Evolutionary conservation across 2,888 invertebrate species (phyloP).

Genomic region (Atethmia centrago): DNA sequence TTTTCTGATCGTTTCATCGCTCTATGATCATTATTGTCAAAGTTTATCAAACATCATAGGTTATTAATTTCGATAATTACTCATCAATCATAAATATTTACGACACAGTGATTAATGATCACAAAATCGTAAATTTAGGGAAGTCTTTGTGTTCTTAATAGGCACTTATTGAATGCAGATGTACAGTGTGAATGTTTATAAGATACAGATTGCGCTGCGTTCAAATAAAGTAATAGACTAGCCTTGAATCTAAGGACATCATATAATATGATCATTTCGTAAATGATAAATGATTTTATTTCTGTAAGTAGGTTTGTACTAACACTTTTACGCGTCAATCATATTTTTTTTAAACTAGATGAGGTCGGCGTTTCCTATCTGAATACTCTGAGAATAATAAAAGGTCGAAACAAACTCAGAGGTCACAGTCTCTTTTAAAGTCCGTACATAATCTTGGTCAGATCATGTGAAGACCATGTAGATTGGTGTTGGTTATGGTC

Average conservation of each 20-base stretch:
- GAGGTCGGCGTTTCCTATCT: too few relatives aligned
- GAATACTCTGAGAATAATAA: too few relatives aligned
- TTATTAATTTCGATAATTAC: conserved; percentile 4
- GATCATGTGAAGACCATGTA: too few relatives aligned
- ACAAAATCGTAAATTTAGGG: conserved; percentile 1
- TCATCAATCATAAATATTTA: conserved; percentile 37
- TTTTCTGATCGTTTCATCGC: background rate
- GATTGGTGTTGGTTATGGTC: too few relatives aligned
- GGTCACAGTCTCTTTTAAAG: too few relatives aligned
- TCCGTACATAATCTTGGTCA: too few relatives aligned
- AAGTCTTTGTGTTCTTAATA: background rate
- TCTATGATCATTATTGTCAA: background rate
- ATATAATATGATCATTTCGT: too few relatives aligned
- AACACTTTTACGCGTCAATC: too few relatives aligned
- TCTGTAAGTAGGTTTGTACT: too few relatives aligned
- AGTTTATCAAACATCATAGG: conserved; percentile 1
- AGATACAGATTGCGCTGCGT: background rate
- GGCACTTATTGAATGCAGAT: conserved; percentile 9
- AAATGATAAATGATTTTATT: too few relatives aligned
- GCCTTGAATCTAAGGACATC: conserved; percentile 4
- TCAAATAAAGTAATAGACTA: background rate
- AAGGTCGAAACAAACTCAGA: too few relatives aligned
- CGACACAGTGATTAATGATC: conserved; percentile 1
- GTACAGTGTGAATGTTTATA: conserved; percentile 19
- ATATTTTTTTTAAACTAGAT: too few relatives aligned